Evolutionary conservation across 2,113 vertebrate species (phyloP), one percentile per base, ranked within the genome.

Genomic region (Oreocharis arfaki): DNA sequence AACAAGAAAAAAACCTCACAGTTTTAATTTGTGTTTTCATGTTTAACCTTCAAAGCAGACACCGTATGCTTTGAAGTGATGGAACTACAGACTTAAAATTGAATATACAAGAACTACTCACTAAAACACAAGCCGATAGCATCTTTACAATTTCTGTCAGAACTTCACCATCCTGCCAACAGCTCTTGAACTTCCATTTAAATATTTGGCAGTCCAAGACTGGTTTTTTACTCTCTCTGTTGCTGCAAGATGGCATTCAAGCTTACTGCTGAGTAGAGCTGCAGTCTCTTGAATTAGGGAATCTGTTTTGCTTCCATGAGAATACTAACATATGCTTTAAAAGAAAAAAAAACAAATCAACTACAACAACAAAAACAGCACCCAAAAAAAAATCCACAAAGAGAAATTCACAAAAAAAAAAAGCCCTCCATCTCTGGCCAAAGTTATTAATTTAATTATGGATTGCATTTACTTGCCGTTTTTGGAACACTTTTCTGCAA

Each of bases 41-140:
- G 16, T 90, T 97, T 75, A 87, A 84, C 57, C 76, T 95, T 90
- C 71, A 84, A 71, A 93, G 28, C 52, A 89, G 60, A 49, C 23
- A 63, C 22, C 13, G 3, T 55, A 15, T 78, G 26, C 60, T 89
- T 93, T 64, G 22, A 11, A 84, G 52, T 39, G 83, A 81, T 84
- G 35, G 42, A 95, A 59, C 42, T 39, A 47, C 7, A 42, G 35
- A 68, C 32, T 56, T 94, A 52, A 79, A 80, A 75, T 39, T 79
- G n/a, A 61, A 65, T 80, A 27, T 64, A 65, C 26, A 83, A 78
- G 32, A 91, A 41, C 65, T 87, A 23, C 67, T 89, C 39, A 64
- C 41, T 42, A 23, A 87, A 92, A 67, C 39, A 71, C 16, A 78
- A 87, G 65, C 60, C 3, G 1, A 60, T 64, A 89, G 28, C 41